Evolutionary conservation across 2,113 vertebrate genomes (phyloP).

Genomic region (Gracilinanus agilis): DNA sequence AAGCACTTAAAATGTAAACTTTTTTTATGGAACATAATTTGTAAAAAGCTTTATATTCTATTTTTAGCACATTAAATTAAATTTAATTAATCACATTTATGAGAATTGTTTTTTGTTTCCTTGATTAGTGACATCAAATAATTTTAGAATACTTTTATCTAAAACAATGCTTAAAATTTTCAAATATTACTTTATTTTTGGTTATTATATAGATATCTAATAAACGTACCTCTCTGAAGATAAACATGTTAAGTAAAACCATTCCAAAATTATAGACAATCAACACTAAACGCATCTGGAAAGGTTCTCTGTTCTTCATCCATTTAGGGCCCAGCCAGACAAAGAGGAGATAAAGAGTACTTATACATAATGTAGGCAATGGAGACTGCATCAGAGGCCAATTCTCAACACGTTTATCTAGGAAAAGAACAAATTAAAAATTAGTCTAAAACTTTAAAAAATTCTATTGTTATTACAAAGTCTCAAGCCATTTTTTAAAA

Average conservation of each 20-base stretch:
- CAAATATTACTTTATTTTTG: not conserved
- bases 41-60: not conserved
- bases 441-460: constrained; percentile 36
- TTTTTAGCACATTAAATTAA: not conserved
- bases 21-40: not conserved
- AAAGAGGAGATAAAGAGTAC: constrained; percentile 95
- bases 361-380: constrained; percentile 94
- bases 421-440: constrained; percentile 69
- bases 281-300: constrained; percentile 96
- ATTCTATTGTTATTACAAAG: not conserved
- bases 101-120: not conserved
- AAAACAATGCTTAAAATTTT: not conserved
- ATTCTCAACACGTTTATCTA: constrained; percentile 98
- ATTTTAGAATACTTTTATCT: not conserved
- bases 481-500: constrained; percentile 8
- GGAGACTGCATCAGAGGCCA: constrained; percentile 98
- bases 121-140: not conserved
- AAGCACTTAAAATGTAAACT: constrained; percentile 1
- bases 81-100: not conserved
- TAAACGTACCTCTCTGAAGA: constrained; percentile 96
- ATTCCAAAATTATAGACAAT: constrained; percentile 99
- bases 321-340: constrained; percentile 98
- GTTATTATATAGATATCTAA: not conserved
- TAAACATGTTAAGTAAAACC: constrained; percentile 99
- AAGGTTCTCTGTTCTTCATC: constrained; percentile 96